Percentiles rank a stretch among this genome's conserved stretches.
Evolutionary conservation across 2,888 invertebrate species (phyloP).

Genomic region (Agelastica alni): DNA sequence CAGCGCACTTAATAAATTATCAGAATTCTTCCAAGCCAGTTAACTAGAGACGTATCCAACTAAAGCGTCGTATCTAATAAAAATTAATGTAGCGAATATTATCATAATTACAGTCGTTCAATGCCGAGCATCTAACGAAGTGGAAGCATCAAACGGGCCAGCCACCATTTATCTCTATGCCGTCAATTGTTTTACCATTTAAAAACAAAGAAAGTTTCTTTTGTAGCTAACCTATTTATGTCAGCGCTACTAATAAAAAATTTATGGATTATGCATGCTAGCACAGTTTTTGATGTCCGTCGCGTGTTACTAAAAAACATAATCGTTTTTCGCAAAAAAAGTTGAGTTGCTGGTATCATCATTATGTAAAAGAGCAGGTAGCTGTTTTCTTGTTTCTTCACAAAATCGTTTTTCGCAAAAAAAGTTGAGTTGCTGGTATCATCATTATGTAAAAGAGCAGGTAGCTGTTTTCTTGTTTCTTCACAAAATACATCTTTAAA

Average conservation of each 20-base stretch:
- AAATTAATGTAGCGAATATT: constrained; percentile 26
- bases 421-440: too few relatives aligned
- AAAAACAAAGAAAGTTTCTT: constrained; percentile 34
- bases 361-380: too few relatives aligned
- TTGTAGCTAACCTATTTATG: constrained; percentile 10
- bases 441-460: too few relatives aligned
- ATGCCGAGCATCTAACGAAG: constrained; percentile 11
- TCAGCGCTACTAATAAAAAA: constrained; percentile 31
- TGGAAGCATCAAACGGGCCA: constrained; percentile 16
- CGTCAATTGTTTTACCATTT: constrained; percentile 31
- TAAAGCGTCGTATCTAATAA: constrained; percentile 14
- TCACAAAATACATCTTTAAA: too few relatives aligned
- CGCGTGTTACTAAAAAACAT: too few relatives aligned
- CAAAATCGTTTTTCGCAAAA: too few relatives aligned
- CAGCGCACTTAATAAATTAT: neutral
- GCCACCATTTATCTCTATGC: constrained; percentile 27
- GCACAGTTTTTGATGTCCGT: constrained; percentile 11
- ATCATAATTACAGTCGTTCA: constrained; percentile 21
- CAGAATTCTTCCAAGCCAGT: constrained; percentile 14
- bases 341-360: too few relatives aligned
- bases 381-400: too few relatives aligned
- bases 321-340: too few relatives aligned
- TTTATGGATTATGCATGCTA: constrained; percentile 29
- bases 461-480: too few relatives aligned
- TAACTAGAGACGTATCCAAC: neutral